Conservation (phyloP, 2,797 vertebrate genomes). For the Monodelphis domestica region DNA sequence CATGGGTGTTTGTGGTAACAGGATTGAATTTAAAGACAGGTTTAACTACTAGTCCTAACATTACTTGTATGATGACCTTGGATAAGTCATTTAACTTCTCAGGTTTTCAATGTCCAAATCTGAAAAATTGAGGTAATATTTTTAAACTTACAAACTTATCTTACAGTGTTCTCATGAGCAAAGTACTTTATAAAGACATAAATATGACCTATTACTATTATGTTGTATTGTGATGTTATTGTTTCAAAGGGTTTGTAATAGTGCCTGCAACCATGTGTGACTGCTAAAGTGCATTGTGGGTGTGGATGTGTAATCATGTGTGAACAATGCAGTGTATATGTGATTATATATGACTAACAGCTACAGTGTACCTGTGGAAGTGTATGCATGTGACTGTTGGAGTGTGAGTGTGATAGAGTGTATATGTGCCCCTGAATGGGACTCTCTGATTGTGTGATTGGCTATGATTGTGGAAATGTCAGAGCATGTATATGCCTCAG, state of each 20-base stretch:
- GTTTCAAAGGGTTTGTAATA: background rate
- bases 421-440: background rate
- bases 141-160: background rate
- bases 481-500: background rate
- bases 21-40: background rate
- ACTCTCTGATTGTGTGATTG: background rate
- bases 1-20: background rate
- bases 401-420: background rate
- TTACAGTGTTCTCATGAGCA: background rate
- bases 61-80: background rate
- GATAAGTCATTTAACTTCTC: background rate
- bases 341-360: background rate
- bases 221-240: background rate
- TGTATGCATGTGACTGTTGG: background rate
- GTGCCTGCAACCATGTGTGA: background rate
- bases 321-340: background rate
- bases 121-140: background rate
- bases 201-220: background rate
- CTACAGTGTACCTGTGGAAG: background rate
- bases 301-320: background rate
- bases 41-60: background rate
- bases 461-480: background rate
- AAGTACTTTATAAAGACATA: background rate
- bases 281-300: background rate
- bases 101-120: background rate